Evolutionary conservation across 2,888 invertebrate genomes (phyloP).

Genomic region (Carterocephalus palaemon): DNA sequence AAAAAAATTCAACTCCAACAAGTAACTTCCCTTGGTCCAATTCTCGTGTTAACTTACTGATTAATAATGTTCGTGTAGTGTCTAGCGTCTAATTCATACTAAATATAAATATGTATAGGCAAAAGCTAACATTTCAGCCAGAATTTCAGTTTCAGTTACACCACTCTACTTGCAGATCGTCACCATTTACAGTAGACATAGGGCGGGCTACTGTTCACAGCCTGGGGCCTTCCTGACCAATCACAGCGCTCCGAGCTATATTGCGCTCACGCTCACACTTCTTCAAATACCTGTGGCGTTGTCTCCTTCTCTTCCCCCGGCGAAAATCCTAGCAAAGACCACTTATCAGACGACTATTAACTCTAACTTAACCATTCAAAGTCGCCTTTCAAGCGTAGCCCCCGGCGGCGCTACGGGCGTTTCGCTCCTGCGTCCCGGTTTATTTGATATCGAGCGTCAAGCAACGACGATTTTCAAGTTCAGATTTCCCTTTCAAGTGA

Average conservation of each 20-base stretch:
- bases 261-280: slow-evolving; percentile 52
- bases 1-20: no score
- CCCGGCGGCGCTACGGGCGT: slow-evolving; percentile 55
- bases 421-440: slow-evolving; percentile 54
- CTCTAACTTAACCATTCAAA: slow-evolving; percentile 42
- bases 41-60: no score
- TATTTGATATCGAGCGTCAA: slow-evolving; percentile 80
- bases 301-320: slow-evolving; percentile 72
- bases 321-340: slow-evolving; percentile 68
- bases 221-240: slow-evolving; percentile 80
- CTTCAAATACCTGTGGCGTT: slow-evolving; percentile 46
- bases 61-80: no score
- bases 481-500: slow-evolving; percentile 68
- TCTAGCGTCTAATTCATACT: no score
- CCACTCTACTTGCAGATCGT: slow-evolving; percentile 53
- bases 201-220: slow-evolving; percentile 80
- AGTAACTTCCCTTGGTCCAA: no score
- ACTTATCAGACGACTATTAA: slow-evolving; percentile 43
- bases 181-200: slow-evolving; percentile 77
- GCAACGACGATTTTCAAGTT: slow-evolving; percentile 78
- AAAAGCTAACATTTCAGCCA: neutral
- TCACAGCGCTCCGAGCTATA: slow-evolving; percentile 79
- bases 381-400: slow-evolving; percentile 43
- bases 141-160: slow-evolving; percentile 10
- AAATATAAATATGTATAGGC: neutral